Base-by-base conservation (phyloP, 2,797 vertebrate species). In the Echeneis naucrates region DNA sequence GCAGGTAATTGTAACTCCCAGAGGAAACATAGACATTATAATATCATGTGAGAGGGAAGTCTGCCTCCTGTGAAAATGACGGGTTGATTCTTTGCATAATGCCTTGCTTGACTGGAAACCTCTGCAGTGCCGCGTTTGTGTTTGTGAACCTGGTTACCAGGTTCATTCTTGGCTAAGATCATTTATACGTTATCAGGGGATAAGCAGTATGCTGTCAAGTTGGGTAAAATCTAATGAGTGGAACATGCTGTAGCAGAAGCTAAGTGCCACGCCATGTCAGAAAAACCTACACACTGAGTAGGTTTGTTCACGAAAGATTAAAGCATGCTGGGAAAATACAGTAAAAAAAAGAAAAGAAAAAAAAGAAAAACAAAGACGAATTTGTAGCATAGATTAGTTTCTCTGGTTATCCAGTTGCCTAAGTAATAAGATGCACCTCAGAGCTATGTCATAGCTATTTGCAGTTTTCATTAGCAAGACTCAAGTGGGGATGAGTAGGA, bases 31-130 rank as follows among this genome's bases (percentile, higher is more conserved):
- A 21, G 14, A 12, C 33, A 48, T 9, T 8, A 4, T 23, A 2
- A 45, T 10, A 59, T 71, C 14, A 47, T 57, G 54, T 68, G 17
- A 30, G 65, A 78, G 40, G 38, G 26, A 68, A 44, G 26, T 13
- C 26, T 14, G 30, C 33, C 33, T 47, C 11, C 33, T 64, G 56
- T 73, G 50, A 57, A 68, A 66, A 80, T 33, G 44, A 24, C 32
- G 66, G 23, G 24, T 53, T 17, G 30, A 14, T 19, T 27, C 72
- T 82, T 86, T 85, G 71, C 75, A 69, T 82, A 47, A 65, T 30
- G 44, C 45, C 68, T 78, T 68, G 24, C 52, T 82, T 56, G 67
- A 44, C 52, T 77, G 53, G 48, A 55, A 56, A 66, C 45, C 2
- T 48, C 4, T 57, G 50, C 51, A 10, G 4, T 59, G 54, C 61